Conservation (phyloP, 1,140 invertebrate species). For the Tetraneura akinire region DNA sequence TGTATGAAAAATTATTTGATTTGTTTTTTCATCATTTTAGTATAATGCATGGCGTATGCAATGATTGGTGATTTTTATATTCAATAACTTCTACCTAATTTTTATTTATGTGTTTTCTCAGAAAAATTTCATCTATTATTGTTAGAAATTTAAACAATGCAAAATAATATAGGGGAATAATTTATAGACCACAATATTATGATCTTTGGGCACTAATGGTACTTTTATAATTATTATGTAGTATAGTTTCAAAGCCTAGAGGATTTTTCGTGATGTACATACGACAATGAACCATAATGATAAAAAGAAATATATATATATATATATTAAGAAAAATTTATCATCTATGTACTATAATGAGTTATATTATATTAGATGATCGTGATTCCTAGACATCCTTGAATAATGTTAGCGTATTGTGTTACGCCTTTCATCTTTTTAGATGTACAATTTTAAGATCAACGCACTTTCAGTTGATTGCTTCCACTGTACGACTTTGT, state of each 20-base stretch:
- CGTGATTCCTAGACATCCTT: constrained; percentile 20
- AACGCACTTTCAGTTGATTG: constrained; percentile 26
- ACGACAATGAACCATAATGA: constrained; percentile 35
- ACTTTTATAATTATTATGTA: constrained; percentile 28
- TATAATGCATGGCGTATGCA: too few relatives aligned
- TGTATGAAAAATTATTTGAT: too few relatives aligned
- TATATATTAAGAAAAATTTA: constrained; percentile 12
- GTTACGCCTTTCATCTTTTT: constrained; percentile 31
- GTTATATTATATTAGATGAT: constrained; percentile 38
- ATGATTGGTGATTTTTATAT: too few relatives aligned
- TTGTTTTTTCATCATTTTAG: too few relatives aligned
- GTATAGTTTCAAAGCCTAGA: constrained; percentile 19
- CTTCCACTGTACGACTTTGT: neutral
- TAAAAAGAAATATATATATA: too few relatives aligned
- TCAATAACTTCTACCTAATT: too few relatives aligned
- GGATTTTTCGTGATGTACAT: constrained; percentile 32
- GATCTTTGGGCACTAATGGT: neutral
- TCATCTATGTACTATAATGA: neutral
- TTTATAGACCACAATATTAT: neutral
- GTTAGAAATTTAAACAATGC: constrained; percentile 31
- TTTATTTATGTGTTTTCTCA: too few relatives aligned
- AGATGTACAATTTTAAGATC: constrained; percentile 34
- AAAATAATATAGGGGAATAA: neutral
- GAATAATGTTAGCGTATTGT: constrained; percentile 36
- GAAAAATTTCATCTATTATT: neutral